These are phyloP conservation scores for Chelonus formosanus DNA, from an alignment of 2,888 invertebrate species.

Conservation along the genomic window DNA sequence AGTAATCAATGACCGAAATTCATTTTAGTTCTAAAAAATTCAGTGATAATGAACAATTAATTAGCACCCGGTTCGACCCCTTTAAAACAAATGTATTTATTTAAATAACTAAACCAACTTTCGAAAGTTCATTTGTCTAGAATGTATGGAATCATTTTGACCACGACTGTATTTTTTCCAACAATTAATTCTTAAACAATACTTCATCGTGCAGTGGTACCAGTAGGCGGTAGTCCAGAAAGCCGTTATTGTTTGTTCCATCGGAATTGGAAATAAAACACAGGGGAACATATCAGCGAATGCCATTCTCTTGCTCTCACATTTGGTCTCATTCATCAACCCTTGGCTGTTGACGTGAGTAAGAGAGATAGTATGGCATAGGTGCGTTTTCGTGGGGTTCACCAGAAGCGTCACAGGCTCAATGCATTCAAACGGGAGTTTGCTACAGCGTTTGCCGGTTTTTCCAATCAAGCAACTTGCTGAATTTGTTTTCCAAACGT, in stretches of 20 bases:
- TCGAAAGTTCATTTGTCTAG: too few relatives aligned
- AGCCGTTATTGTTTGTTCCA: conserved; percentile 40
- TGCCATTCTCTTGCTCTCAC: conserved; percentile 10
- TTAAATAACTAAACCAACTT: too few relatives aligned
- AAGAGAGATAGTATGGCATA: conserved; percentile 5
- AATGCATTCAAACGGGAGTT: conserved; percentile 45
- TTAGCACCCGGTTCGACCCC: too few relatives aligned
- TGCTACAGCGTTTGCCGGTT: conserved; percentile 41
- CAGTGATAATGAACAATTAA: too few relatives aligned
- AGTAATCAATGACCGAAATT: too few relatives aligned
- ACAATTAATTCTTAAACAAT: too few relatives aligned
- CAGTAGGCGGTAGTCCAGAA: too few relatives aligned
- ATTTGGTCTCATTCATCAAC: not conserved
- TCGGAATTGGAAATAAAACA: conserved; percentile 53
- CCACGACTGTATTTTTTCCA: too few relatives aligned
- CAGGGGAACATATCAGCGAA: conserved; percentile 29
- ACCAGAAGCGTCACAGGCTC: conserved; percentile 36
- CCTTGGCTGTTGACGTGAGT: not conserved
- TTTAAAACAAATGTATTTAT: too few relatives aligned
- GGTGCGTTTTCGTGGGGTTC: conserved; percentile 16
- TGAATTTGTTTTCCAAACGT: conserved; percentile 52
- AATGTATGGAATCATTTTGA: too few relatives aligned
- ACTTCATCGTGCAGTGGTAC: too few relatives aligned
- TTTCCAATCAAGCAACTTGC: conserved; percentile 56
- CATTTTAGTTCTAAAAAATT: too few relatives aligned